A percentile compares a stretch with the other conserved stretches of the same genome.
phyloP scores from a whole-genome alignment of 2,888 invertebrate genomes.

The Ochropacha duplaris region DNA sequence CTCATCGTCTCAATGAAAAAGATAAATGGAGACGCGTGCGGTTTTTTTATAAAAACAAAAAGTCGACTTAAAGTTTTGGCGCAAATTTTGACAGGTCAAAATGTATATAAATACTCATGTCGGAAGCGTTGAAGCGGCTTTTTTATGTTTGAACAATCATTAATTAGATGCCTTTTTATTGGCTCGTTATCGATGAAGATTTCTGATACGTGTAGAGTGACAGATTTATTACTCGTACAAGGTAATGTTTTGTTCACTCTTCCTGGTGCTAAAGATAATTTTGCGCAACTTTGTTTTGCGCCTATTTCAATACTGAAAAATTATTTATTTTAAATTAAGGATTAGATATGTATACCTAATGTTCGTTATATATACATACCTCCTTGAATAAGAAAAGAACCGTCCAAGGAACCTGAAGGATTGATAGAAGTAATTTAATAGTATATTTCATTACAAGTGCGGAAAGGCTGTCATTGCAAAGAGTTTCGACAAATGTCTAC shows the following conservation, averaged over 20 bases:
- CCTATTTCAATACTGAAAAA: conserved; percentile 30
- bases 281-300: conserved; percentile 43
- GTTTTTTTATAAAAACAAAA: conserved; percentile 58
- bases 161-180: conserved; percentile 74
- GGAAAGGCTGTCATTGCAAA: too few relatives aligned
- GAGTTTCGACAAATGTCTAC: too few relatives aligned
- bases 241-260: conserved; percentile 61
- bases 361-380: too few relatives aligned
- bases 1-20: conserved; percentile 56
- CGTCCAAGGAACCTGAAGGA: too few relatives aligned
- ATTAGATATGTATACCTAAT: too few relatives aligned
- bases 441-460: too few relatives aligned
- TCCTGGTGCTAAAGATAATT: conserved; percentile 53
- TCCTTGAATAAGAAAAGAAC: too few relatives aligned
- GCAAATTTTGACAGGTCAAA: conserved; percentile 54
- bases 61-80: conserved; percentile 50
- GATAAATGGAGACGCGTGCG: conserved; percentile 53
- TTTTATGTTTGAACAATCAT: conserved; percentile 70
- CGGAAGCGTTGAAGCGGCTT: conserved; percentile 62
- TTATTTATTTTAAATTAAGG: too few relatives aligned
- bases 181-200: conserved; percentile 66
- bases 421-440: too few relatives aligned
- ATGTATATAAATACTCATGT: conserved; percentile 62
- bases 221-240: conserved; percentile 73
- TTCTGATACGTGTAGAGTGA: conserved; percentile 67